Percentiles rank a stretch among this genome's conserved stretches.
Evolutionary conservation across 2,888 invertebrate species (phyloP).

Genomic region (Stenoptilia bipunctidactyla): DNA sequence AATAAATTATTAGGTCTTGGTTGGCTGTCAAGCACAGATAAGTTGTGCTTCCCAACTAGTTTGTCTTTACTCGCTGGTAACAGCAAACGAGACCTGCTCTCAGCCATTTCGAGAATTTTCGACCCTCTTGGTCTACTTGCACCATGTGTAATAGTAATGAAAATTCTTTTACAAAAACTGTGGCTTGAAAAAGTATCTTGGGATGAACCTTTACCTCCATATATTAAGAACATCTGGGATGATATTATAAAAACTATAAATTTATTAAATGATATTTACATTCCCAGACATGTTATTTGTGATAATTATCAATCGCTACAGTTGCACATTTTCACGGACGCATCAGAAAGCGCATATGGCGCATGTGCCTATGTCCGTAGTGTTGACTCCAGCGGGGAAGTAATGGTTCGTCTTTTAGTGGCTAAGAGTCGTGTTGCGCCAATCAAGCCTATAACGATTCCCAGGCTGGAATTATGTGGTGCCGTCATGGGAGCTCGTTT

Average conservation of each 20-base stretch:
- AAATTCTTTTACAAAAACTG: conserved; percentile 3
- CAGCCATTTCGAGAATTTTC: conserved; percentile 7
- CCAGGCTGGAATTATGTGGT: no score
- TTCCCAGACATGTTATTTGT: background rate
- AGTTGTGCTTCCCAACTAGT: conserved; percentile 7
- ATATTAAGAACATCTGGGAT: background rate
- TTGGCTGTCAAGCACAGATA: conserved; percentile 11
- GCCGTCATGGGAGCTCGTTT: no score
- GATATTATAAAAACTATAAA: no score
- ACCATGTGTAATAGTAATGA: conserved; percentile 6
- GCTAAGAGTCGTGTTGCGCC: no score
- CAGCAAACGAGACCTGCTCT: conserved; percentile 15
- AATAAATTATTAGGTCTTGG: conserved; percentile 12
- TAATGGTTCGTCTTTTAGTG: no score
- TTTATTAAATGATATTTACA: background rate
- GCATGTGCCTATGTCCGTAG: no score
- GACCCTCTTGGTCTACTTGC: conserved; percentile 9
- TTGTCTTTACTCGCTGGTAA: background rate
- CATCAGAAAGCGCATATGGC: no score
- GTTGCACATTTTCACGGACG: no score
- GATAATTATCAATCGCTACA: no score
- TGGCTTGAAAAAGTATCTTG: no score
- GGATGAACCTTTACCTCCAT: background rate
- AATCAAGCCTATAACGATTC: no score
- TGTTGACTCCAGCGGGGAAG: no score